These are phyloP conservation scores for Xiphophorus hellerii DNA, from an alignment of 2,113 vertebrate species.

Conservation along the genomic window DNA sequence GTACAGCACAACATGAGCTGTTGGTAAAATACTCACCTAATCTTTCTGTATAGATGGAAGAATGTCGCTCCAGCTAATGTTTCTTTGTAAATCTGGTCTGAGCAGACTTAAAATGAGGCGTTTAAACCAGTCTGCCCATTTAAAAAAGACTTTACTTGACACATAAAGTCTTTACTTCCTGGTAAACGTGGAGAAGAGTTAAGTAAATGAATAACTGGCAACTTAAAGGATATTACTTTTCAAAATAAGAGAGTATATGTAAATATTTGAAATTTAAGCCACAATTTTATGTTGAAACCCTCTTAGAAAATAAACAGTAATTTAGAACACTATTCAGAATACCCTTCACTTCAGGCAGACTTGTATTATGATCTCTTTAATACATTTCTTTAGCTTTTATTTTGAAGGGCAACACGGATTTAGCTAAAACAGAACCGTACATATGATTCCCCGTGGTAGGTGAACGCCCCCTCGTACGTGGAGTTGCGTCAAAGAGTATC, in stretches of 20 bases:
- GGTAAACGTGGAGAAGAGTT: slow-evolving; percentile 59
- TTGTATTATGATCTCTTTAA: rapidly evolving
- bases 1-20: neutral
- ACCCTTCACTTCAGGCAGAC: rapidly evolving
- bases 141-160: slow-evolving; percentile 17
- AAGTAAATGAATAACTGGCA: neutral
- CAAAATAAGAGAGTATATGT: slow-evolving; percentile 38
- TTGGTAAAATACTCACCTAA: slow-evolving; percentile 41
- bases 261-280: rapidly evolving
- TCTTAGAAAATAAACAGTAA: neutral
- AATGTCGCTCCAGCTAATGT: neutral
- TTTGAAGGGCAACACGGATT: slow-evolving; percentile 28
- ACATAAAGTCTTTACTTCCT: slow-evolving; percentile 61
- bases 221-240: neutral
- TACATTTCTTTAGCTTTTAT: slow-evolving; percentile 9
- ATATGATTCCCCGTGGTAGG: neutral
- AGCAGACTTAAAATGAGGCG: neutral
- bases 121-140: slow-evolving; percentile 22
- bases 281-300: rapidly evolving
- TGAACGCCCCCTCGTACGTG: slow-evolving; percentile 12
- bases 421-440: rapidly evolving
- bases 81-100: neutral
- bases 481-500: slow-evolving; percentile 25
- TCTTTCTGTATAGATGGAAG: neutral
- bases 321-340: rapidly evolving